Percentiles rank a stretch among this genome's conserved stretches.
Conservation (phyloP, 2,888 invertebrate genomes). For the Epinotia brunnichana region DNA sequence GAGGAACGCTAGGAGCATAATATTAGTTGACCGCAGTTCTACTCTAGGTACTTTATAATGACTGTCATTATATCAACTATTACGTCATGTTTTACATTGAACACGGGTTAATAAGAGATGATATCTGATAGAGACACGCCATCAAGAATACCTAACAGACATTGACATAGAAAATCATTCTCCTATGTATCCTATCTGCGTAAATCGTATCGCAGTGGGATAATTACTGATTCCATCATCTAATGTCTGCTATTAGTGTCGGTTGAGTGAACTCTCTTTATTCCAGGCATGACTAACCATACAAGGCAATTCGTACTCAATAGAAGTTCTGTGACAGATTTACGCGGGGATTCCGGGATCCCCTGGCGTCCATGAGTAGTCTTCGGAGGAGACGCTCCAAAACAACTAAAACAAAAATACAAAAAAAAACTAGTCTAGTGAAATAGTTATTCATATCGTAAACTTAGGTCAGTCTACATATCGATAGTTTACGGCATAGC, state of each 20-base stretch:
- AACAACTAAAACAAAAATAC: too few relatives aligned
- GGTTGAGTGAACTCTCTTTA: slow-evolving; percentile 1
- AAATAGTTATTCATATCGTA: too few relatives aligned
- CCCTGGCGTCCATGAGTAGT: too few relatives aligned
- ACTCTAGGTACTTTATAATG: not conserved
- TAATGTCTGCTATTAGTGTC: slow-evolving; percentile 5
- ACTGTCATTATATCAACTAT: not conserved
- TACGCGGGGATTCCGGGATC: too few relatives aligned
- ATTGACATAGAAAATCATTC: slow-evolving; percentile 8
- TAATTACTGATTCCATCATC: slow-evolving; percentile 24
- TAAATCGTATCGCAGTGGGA: not conserved
- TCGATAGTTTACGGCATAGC: too few relatives aligned
- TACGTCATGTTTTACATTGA: slow-evolving; percentile 17
- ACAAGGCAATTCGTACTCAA: not conserved
- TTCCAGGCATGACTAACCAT: not conserved
- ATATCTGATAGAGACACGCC: slow-evolving; percentile 18
- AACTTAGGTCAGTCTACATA: too few relatives aligned
- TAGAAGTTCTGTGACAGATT: not conserved
- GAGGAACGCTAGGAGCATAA: too few relatives aligned
- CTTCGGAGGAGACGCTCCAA: too few relatives aligned
- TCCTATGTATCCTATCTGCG: not conserved
- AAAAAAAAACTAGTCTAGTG: too few relatives aligned
- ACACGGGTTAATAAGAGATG: slow-evolving; percentile 13
- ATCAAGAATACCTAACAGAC: not conserved
- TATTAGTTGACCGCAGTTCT: not conserved